phyloP scores from a whole-genome alignment of 2,113 vertebrate species.

The Fregata magnificens region DNA sequence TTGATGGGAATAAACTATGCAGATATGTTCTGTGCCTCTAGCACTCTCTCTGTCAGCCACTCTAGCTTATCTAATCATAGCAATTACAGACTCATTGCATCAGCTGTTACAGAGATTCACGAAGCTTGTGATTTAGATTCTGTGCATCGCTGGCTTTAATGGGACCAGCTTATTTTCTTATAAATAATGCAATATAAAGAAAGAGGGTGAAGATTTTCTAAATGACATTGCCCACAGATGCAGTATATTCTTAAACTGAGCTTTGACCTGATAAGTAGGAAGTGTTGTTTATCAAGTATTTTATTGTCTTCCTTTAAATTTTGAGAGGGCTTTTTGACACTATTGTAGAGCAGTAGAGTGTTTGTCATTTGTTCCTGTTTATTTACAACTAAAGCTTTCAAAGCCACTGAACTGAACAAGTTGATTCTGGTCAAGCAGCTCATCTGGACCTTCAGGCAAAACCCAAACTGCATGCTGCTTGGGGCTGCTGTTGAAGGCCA shows the following conservation, averaged over 20 bases:
- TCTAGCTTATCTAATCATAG: constrained; percentile 34
- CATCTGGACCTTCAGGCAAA: background rate
- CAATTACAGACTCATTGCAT: constrained; percentile 60
- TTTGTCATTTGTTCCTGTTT: background rate
- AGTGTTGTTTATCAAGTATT: background rate
- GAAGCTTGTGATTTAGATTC: constrained; percentile 7
- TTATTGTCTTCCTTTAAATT: background rate
- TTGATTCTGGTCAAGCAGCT: background rate
- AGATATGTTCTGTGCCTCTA: constrained; percentile 1
- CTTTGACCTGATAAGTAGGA: background rate
- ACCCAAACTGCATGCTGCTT: background rate
- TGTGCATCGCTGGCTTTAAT: background rate
- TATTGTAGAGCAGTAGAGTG: background rate
- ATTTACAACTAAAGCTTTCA: background rate
- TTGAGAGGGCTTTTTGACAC: background rate
- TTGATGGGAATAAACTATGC: constrained; percentile 29
- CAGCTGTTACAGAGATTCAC: constrained; percentile 32
- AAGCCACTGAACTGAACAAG: background rate
- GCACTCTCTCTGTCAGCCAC: constrained; percentile 23
- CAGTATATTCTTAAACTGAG: background rate
- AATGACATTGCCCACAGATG: background rate
- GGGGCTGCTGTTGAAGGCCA: background rate
- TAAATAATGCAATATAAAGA: background rate
- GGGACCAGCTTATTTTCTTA: background rate
- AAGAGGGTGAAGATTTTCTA: background rate